Conservation (phyloP, 2,113 vertebrate species). For the Pterophyllum scalare region DNA sequence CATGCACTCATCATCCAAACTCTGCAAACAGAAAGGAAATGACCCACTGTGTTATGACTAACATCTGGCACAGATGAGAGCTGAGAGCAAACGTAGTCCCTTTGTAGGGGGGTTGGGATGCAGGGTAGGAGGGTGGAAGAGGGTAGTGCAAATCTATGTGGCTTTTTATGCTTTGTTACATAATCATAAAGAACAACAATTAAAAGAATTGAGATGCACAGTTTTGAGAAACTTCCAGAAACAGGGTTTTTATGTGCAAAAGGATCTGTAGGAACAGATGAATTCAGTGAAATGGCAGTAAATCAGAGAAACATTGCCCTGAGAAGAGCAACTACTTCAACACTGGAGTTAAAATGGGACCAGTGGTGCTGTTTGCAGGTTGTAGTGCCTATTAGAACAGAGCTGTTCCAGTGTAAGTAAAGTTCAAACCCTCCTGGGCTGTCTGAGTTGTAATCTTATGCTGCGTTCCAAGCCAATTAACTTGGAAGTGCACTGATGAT, state of each 20-base stretch:
- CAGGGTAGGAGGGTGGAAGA: background rate
- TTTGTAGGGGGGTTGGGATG: background rate
- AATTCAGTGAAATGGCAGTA: background rate
- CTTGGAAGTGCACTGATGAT: slow-evolving; percentile 23
- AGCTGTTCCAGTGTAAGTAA: background rate
- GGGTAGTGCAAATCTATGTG: slow-evolving; percentile 32
- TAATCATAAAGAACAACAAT: background rate
- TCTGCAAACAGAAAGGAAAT: slow-evolving; percentile 34
- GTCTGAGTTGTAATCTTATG: slow-evolving; percentile 19
- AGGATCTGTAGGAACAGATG: background rate
- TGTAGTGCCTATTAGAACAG: slow-evolving; percentile 22
- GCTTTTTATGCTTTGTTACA: slow-evolving; percentile 27
- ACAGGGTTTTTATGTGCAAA: background rate
- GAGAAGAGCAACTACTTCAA: background rate
- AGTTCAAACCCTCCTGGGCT: slow-evolving; percentile 15
- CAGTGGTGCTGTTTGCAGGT: slow-evolving; percentile 14
- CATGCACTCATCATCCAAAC: background rate
- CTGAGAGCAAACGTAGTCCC: slow-evolving; percentile 1
- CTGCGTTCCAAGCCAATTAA: slow-evolving; percentile 43
- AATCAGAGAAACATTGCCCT: background rate
- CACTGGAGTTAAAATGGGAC: background rate
- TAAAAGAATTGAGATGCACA: background rate
- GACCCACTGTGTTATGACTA: slow-evolving; percentile 49
- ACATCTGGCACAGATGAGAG: slow-evolving; percentile 65
- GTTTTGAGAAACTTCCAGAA: background rate